Base-by-base conservation (phyloP, 2,113 vertebrate species). In the Cisticola juncidis region DNA sequence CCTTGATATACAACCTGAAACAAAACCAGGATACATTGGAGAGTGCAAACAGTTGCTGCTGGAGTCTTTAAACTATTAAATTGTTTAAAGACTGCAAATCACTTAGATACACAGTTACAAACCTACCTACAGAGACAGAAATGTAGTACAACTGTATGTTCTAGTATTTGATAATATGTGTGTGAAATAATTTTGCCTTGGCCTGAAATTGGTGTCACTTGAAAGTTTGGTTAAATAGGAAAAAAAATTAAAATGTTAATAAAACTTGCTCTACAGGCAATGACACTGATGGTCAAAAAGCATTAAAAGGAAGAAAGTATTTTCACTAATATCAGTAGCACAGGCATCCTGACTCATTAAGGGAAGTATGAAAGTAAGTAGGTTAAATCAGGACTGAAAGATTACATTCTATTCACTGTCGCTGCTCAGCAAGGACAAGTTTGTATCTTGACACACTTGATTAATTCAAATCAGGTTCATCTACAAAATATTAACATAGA, bases 1-100 rank as follows among this genome's bases (percentile, higher is more conserved):
- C 76, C 99, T 98, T 51, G 99, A 99, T 98, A 99, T 99, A 97
- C 99, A 99, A 50, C 99, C 99, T 99, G 92, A 47, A 98, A 94
- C 3, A 87, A 57, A 97, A 90, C 3, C 25, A 95, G 72, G 4
- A 76, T 1, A 60, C 1, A 12, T 18, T 79, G 45, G 57, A 87
- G 29, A 66, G 22, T 16, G 44, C 53, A 90, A 18, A 35, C 14
- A 64, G 26, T 9, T 71, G 47, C 31, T 77, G 42, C 44, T 66
- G 40, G 36, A 18, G 31, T 35, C 80, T 53, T 82, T 31, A 71
- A 61, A 90, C n/a, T 76, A 69, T 35, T 48, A 9, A 68, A n/a
- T 14, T 51, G 33, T 15, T 84, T 56, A 92, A 31, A 64, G 9
- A n/a, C 7, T 61, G 50, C 14, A 72, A 33, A 62, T n/a, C 22